Percentiles rank a stretch among this genome's conserved stretches.
Conservation (phyloP, 2,797 vertebrate genomes). For the Etheostoma perlongum region DNA sequence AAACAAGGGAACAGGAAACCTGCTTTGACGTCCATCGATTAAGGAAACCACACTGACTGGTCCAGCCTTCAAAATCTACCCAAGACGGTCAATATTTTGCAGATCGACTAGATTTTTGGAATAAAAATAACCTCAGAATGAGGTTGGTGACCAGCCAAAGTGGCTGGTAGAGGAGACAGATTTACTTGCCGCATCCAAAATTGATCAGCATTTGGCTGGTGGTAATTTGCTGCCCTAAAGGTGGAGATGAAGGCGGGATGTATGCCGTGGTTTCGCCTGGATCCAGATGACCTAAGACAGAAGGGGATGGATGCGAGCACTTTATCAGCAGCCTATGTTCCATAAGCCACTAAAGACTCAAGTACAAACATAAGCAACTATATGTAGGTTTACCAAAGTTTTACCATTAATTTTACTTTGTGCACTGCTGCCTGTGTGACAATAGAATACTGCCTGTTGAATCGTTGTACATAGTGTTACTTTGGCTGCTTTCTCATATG, state of each 20-base stretch:
- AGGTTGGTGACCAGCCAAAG: constrained; percentile 70
- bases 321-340: constrained; percentile 67
- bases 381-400: constrained; percentile 43
- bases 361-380: constrained; percentile 59
- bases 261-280: constrained; percentile 58
- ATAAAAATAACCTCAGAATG: constrained; percentile 42
- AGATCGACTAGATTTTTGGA: constrained; percentile 36
- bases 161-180: constrained; percentile 55
- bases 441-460: constrained; percentile 9
- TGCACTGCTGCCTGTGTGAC: constrained; percentile 14
- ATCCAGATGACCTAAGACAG: constrained; percentile 76
- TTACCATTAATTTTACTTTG: constrained; percentile 12
- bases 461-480: background rate
- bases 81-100: constrained; percentile 30
- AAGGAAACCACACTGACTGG: background rate
- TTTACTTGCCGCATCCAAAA: constrained; percentile 60
- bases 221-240: constrained; percentile 64
- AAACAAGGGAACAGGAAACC: constrained; percentile 10
- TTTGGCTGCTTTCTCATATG: background rate
- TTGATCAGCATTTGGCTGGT: constrained; percentile 69
- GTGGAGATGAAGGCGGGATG: constrained; percentile 58
- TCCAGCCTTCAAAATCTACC: constrained; percentile 6
- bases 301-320: constrained; percentile 63
- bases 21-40: constrained; percentile 6
- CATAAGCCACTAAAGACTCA: constrained; percentile 62